Base-by-base conservation (phyloP, 2,888 invertebrate species). In the Machimus atricapillus region DNA sequence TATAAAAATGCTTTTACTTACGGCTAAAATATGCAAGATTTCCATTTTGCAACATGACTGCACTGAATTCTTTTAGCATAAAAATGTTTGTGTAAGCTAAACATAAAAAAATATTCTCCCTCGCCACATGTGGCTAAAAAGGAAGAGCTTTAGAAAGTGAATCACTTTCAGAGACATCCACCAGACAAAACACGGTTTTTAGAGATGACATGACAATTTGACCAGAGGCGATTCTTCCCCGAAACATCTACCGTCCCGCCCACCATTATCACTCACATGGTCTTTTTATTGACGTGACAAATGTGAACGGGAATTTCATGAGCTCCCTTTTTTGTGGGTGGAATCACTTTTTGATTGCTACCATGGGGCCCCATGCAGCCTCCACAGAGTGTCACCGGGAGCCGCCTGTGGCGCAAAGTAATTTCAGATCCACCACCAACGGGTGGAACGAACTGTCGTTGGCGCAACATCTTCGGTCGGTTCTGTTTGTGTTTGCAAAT, bases 271-370 rank as follows among this genome's bases (percentile, higher is more conserved):
- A 46, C 40, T 78, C 78, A 27, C 78, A 40, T 78, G 78, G 34
- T 74, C 43, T 78, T 78, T 78, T 78, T 78, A 78, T 46, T 78
- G 78, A 16, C 78, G 23, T 78, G 46, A 78, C 78, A 46, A 78
- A 78, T 78, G 78, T 78, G 78, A 40, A 78, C 27, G 27, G 78
- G 46, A 43, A 78, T 78, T 78, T 46, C 78, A 46, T 78, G 78
- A 46, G 46, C 19, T 76, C 2, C 37, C 34, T 76, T 76, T 78
- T 78, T 78, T 78, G 5, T 14, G 34, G 19, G 9, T 6, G 46
- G 23, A 78, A 78, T 78, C 78, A 46, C 78, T 78, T 78, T 78
- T 78, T 78, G 78, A 78, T 78, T 78, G 78, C 78, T 27, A 43
- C 19, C 40, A 43, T 78, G 78, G 19, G 19, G 78, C 23, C 23